These are phyloP conservation scores for Drosophila histrio DNA, from an alignment of 2,888 invertebrate genomes.

Conservation along the genomic window DNA sequence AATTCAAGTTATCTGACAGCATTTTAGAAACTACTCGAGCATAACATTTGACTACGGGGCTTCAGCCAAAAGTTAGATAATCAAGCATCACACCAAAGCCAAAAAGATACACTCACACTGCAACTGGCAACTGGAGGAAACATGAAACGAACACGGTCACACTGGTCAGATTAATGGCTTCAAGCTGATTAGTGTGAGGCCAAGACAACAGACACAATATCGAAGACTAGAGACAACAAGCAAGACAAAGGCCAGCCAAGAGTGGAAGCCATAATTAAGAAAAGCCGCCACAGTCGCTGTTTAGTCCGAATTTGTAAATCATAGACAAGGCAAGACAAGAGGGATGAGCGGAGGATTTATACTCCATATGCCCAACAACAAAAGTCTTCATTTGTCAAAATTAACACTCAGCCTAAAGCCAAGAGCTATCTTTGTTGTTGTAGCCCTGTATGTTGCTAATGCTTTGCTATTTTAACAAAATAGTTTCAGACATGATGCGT, in stretches of 20 bases:
- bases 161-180: slow-evolving; percentile 75
- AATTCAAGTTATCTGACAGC: slow-evolving; percentile 70
- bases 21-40: slow-evolving; percentile 57
- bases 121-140: background rate
- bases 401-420: slow-evolving; percentile 63
- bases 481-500: slow-evolving; percentile 26
- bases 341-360: slow-evolving; percentile 15
- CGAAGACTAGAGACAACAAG: slow-evolving; percentile 26
- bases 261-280: slow-evolving; percentile 60
- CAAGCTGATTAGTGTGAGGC: slow-evolving; percentile 79
- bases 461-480: slow-evolving; percentile 18
- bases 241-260: slow-evolving; percentile 44
- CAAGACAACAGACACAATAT: slow-evolving; percentile 42
- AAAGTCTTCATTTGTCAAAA: slow-evolving; percentile 78
- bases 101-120: slow-evolving; percentile 28
- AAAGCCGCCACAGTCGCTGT: slow-evolving; percentile 45
- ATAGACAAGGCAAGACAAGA: slow-evolving; percentile 49
- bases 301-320: slow-evolving; percentile 72
- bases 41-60: slow-evolving; percentile 48
- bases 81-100: slow-evolving; percentile 54
- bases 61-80: slow-evolving; percentile 63
- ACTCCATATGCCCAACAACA: slow-evolving; percentile 60
- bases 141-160: slow-evolving; percentile 35
- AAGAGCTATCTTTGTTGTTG: slow-evolving; percentile 29
- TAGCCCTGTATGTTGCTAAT: slow-evolving; percentile 19